Base-by-base conservation (phyloP, 2,797 vertebrate genomes). In the Eidolon dupreanum region DNA sequence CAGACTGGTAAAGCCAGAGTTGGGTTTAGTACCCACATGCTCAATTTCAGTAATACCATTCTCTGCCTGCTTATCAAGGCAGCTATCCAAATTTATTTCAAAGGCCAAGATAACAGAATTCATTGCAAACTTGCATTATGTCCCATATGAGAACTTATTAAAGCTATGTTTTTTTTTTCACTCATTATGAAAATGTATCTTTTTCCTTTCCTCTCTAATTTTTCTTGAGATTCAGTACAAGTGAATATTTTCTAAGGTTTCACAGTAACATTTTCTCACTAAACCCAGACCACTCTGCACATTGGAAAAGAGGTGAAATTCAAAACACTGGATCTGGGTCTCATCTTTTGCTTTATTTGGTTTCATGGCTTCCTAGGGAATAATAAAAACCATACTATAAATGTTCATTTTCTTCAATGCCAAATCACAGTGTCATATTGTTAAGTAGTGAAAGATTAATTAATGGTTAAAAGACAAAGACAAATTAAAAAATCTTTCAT, bases 211-310 rank as follows among this genome's bases (percentile, higher is more conserved):
- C 43, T 86, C 49, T 65, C 63, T 89, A 46, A 51, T 46, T 79
- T 86, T 93, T 93, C 81, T 81, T 93, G 16, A 63, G 13, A 55
- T 71, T 85, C 78, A 88, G 12, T 73, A 43, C 63, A 82, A 82
- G 7, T 36, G 63, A 71, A 77, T n/a, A 79, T 81, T 79, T 95
- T 77, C 94, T 75, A 90, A 59, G 71, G 81, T 55, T 92, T 65
- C 53, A 43, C 16, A 2, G 33, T 19, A 82, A 90, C n/a, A 38
- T 8, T 26, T 94, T 96, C 41, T 1, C 24, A 49, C 73, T 92
- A 83, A 61, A 82, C 0, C 9, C n/a, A 16, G 2, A 49, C 68
- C 15, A 31, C 31, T 91, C 86, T 46, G 24, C 59, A 71, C 61
- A 93, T 19, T 88, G 46, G 46, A 89, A 90, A 84, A 75, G 74